phyloP scores from a whole-genome alignment of 2,113 vertebrate species.

The Patagioenas fasciata region DNA sequence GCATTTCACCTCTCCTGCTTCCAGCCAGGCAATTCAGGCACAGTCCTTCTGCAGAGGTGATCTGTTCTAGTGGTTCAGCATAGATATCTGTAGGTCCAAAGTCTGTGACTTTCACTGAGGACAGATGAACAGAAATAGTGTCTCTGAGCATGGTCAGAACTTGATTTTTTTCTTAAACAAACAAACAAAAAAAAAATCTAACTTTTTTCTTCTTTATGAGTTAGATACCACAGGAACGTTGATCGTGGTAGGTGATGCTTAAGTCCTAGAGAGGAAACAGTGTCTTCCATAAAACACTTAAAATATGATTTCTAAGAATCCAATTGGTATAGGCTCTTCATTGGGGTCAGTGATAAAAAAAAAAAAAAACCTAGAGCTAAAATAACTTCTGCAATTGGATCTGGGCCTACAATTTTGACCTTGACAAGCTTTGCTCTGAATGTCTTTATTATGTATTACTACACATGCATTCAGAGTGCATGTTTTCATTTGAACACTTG shows the following conservation, averaged over 20 bases:
- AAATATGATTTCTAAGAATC: background rate
- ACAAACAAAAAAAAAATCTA: background rate
- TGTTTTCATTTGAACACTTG: conserved; percentile 26
- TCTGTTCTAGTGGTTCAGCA: background rate
- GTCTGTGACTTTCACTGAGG: background rate
- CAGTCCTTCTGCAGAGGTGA: background rate
- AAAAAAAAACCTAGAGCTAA: background rate
- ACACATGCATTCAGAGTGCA: background rate
- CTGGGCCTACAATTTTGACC: background rate
- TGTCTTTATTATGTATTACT: background rate
- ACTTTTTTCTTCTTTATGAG: background rate
- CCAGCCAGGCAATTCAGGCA: background rate
- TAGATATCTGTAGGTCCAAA: background rate
- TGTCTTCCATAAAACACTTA: background rate
- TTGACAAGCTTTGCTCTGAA: background rate
- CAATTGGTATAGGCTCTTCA: background rate
- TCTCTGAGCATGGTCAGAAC: background rate
- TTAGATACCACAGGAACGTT: background rate
- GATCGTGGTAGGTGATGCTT: background rate
- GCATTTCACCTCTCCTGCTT: background rate
- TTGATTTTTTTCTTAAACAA: background rate
- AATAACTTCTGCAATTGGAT: background rate
- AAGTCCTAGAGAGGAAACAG: background rate
- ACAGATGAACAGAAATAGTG: background rate
- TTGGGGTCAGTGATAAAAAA: too few relatives aligned